A percentile compares a stretch with the other conserved stretches of the same genome.
Evolutionary conservation across 2,113 vertebrate genomes (phyloP).

Genomic region (Scalopus aquaticus): DNA sequence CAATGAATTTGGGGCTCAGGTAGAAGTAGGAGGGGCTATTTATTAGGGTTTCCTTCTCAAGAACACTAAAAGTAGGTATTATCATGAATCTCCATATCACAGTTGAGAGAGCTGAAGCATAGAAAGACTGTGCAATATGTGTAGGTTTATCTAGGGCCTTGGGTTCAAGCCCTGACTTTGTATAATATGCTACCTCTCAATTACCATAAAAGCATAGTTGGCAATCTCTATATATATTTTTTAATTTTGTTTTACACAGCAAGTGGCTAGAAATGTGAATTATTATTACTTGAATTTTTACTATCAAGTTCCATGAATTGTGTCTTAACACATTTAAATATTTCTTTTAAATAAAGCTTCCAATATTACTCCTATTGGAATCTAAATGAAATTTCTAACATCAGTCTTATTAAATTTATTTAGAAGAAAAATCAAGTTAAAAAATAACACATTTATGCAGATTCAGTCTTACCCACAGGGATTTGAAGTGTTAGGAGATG

Average conservation of each 20-base stretch:
- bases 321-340: background rate
- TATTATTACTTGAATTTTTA: background rate
- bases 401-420: slow-evolving; percentile 42
- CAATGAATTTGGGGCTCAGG: background rate
- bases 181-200: background rate
- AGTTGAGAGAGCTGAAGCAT: background rate
- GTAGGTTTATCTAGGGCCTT: background rate
- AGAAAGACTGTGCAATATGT: background rate
- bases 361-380: slow-evolving; percentile 18
- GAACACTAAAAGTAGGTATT: background rate
- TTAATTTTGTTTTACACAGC: background rate
- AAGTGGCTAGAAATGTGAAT: background rate
- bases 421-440: background rate
- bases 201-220: background rate
- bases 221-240: background rate
- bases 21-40: background rate
- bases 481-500: slow-evolving; percentile 48
- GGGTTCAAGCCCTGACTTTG: background rate
- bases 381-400: slow-evolving; percentile 45
- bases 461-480: background rate
- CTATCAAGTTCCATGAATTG: background rate
- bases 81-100: background rate
- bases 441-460: slow-evolving; percentile 63
- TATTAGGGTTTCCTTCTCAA: background rate
- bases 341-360: background rate